These are phyloP conservation scores for Melanaphis sacchari DNA, from an alignment of 1,140 invertebrate species.

Conservation along the genomic window DNA sequence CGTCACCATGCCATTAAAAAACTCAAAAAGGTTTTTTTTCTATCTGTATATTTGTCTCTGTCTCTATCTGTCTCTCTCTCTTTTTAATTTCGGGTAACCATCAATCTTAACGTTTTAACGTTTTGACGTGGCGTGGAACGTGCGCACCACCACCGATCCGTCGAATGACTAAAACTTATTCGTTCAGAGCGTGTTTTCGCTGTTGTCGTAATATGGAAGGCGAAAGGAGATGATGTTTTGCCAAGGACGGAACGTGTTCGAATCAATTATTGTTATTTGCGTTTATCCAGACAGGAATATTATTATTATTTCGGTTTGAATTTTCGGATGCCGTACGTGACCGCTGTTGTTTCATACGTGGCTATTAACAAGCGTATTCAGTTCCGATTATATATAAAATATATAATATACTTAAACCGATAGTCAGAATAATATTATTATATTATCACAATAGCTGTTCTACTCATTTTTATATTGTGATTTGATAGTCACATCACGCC, in stretches of 20 bases:
- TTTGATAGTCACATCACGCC: background rate
- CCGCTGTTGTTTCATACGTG: background rate
- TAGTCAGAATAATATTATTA: background rate
- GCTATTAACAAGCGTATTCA: background rate
- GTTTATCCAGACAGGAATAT: background rate
- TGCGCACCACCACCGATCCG: background rate
- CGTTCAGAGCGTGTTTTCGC: background rate
- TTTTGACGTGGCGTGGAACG: background rate
- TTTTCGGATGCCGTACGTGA: background rate
- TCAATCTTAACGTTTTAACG: slow-evolving; percentile 30
- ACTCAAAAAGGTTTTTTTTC: background rate
- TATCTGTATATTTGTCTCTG: background rate
- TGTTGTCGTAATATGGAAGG: background rate
- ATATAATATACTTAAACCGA: background rate
- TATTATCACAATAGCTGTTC: background rate
- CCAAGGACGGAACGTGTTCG: background rate
- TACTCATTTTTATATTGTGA: background rate
- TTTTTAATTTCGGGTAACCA: background rate
- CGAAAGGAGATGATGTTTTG: background rate
- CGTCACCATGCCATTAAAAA: background rate
- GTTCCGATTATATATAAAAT: background rate
- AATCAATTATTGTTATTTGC: slow-evolving; percentile 18
- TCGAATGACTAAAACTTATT: background rate
- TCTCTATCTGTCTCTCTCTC: background rate
- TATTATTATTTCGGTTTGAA: background rate